phyloP scores from a whole-genome alignment of 2,797 vertebrate species.

The Platalea minor region DNA sequence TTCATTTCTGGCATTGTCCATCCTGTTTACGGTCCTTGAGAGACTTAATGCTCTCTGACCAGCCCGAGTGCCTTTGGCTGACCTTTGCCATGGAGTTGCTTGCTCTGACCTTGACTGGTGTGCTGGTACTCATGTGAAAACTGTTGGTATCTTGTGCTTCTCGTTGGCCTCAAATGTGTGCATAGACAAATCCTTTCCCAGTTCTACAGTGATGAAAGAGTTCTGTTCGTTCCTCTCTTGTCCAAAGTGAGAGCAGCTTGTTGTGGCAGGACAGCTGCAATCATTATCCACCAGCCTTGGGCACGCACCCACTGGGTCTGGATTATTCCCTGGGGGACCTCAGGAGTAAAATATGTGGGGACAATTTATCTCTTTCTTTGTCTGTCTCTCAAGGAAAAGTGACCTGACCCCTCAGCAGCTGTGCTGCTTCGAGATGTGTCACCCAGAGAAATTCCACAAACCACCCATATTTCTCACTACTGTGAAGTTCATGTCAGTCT shows the following conservation, averaged over 20 bases:
- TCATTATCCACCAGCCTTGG: not conserved
- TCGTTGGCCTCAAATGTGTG: not conserved
- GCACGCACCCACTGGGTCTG: not conserved
- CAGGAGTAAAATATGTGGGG: not conserved
- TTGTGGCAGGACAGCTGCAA: not conserved
- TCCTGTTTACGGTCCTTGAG: not conserved
- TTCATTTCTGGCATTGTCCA: conserved; percentile 7
- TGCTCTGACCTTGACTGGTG: conserved; percentile 25
- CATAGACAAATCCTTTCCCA: not conserved
- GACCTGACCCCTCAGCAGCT: not conserved
- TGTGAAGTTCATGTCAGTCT: not conserved
- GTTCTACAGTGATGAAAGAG: not conserved
- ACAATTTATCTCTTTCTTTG: not conserved
- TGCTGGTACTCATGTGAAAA: not conserved
- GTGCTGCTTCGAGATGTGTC: not conserved
- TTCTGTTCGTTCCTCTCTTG: not conserved
- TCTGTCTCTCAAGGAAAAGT: not conserved
- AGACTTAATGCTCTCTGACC: not conserved
- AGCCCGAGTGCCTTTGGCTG: conserved; percentile 29
- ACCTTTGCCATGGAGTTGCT: conserved; percentile 2
- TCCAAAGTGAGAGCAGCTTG: not conserved
- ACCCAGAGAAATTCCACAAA: not conserved
- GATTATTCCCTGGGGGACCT: not conserved
- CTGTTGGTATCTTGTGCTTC: not conserved
- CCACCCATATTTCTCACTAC: not conserved